Evolutionary conservation across 2,113 vertebrate genomes (phyloP), one percentile per base, ranked within the genome.

Genomic region (Eleginops maclovinus): DNA sequence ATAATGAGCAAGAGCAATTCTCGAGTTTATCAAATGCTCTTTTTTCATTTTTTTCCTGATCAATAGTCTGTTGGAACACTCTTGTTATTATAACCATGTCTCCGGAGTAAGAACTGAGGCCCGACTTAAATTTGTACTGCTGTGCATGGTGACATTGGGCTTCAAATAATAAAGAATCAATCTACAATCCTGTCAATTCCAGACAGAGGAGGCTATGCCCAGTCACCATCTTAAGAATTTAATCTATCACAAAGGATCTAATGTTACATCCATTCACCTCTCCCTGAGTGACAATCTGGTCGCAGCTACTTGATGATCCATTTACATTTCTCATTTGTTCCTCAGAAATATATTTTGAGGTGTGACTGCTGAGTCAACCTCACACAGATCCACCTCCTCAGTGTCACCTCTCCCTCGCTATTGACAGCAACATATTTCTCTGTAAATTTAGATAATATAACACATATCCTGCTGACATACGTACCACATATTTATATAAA

Each of bases 361-460:
- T 61, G 9, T 26, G 4, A 26, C 46, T 41, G 70, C 22, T n/a
- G 41, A 59, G 24, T 47, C 12, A 3, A 44, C 12, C 21, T 28
- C 41, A 46, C 54, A 50, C 49, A 60, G 43, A 13, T 40, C 26
- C 36, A 58, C 19, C 46, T 51, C 8, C 21, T 53, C 3, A 17
- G 19, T 60, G 47, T 24, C 21, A 17, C 21, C 24, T 41, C n/a
- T 41, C 44, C 28, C 14, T 59, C 21, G 4, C 15, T 61, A 14
- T 26, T 54, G 31, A 72, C 56, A n/a, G 58, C 31, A 12, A 63
- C 12, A 28, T 28, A 15, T 53, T 73, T 63, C 47, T 63, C 47
- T 4, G 58, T 43, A n/a, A 2, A 43, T 19, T 43, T 73, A 44
- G 16, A 69, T n/a, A 51, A 60, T 50, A 24, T 50, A 43, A 7